Conservation (phyloP, 2,797 vertebrate species). For the Chelon labrosus region DNA sequence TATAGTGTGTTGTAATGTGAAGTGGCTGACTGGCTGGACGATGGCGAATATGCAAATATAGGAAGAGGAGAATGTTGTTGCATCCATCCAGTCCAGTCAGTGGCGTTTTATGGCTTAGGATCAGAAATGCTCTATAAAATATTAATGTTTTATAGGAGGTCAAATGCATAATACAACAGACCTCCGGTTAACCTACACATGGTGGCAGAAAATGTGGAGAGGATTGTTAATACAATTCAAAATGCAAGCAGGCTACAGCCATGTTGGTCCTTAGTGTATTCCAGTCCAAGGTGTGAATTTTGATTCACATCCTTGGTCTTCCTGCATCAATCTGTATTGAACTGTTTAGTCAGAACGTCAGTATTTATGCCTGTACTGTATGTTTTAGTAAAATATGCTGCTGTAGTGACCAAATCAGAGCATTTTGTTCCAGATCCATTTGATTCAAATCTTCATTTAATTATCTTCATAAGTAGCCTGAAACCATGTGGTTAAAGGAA, state of each 20-base stretch:
- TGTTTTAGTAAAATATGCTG: too few species aligned
- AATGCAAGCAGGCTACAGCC: too few species aligned
- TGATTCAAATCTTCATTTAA: too few species aligned
- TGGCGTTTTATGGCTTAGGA: conserved; percentile 29
- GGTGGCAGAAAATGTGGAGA: neutral
- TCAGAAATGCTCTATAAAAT: conserved; percentile 53
- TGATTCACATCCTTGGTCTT: too few species aligned
- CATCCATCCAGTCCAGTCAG: conserved; percentile 16
- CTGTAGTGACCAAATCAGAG: too few species aligned
- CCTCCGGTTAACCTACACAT: conserved; percentile 3
- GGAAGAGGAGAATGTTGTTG: conserved; percentile 4
- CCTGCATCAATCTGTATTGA: neutral
- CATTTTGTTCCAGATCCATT: too few species aligned
- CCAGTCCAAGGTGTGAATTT: neutral
- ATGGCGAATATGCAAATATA: conserved; percentile 5
- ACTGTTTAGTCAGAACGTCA: neutral
- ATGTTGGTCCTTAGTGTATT: too few species aligned
- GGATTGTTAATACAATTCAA: neutral
- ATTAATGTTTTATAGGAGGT: conserved; percentile 21
- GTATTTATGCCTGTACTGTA: neutral
- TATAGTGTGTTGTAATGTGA: conserved; percentile 27
- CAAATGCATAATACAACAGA: conserved; percentile 51
- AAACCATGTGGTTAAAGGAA: neutral
- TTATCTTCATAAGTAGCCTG: accelerated
- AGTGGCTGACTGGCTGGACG: neutral